Conservation (phyloP, 1,140 invertebrate genomes). For the Drosophila ohnishii region DNA sequence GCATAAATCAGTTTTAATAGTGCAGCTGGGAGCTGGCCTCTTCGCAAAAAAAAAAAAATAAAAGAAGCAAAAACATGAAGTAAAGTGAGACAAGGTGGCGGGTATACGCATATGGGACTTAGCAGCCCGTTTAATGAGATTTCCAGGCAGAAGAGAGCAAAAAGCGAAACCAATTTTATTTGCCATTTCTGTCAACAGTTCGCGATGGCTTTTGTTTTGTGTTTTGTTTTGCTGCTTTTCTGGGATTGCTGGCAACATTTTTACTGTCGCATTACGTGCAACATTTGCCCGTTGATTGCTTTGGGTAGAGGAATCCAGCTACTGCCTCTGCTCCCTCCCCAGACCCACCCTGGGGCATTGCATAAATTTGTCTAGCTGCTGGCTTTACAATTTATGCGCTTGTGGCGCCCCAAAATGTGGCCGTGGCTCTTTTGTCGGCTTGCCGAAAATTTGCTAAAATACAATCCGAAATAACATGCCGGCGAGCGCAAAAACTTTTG, state of each 20-base stretch:
- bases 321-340: background rate
- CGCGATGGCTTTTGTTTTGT: constrained; percentile 28
- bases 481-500: constrained; percentile 57
- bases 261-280: constrained; percentile 68
- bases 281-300: constrained; percentile 63
- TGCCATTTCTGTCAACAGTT: constrained; percentile 51
- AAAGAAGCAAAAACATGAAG: background rate
- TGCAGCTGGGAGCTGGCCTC: constrained; percentile 55
- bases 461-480: constrained; percentile 50
- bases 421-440: constrained; percentile 61
- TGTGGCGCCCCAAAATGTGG: constrained; percentile 62
- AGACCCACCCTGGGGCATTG: constrained; percentile 38
- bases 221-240: constrained; percentile 32
- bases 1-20: constrained; percentile 79
- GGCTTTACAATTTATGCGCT: constrained; percentile 74
- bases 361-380: constrained; percentile 71
- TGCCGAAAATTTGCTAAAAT: constrained; percentile 80
- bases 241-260: constrained; percentile 60
- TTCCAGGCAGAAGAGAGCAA: constrained; percentile 55
- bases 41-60: constrained; percentile 27
- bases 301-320: constrained; percentile 19
- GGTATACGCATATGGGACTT: constrained; percentile 50
- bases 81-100: constrained; percentile 1
- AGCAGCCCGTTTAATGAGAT: constrained; percentile 68
- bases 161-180: constrained; percentile 56